A percentile compares a stretch with the other conserved stretches of the same genome.
Conservation (phyloP, 2,888 invertebrate genomes). For the Suillia variegata region DNA sequence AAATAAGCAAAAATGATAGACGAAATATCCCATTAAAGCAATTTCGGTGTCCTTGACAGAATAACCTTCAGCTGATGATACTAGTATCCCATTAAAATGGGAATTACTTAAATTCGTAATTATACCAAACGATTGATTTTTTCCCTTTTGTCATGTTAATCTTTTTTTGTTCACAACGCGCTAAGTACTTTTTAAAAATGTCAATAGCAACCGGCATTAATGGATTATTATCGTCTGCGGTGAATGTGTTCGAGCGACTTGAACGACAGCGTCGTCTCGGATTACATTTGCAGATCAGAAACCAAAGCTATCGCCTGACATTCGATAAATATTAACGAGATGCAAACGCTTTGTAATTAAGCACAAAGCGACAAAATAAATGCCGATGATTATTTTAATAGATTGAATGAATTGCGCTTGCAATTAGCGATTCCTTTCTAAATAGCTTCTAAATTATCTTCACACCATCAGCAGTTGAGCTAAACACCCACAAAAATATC, state of each 20-base stretch:
- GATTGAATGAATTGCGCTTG: too few species aligned
- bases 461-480: too few species aligned
- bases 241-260: background rate
- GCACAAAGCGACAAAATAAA: background rate
- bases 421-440: too few species aligned
- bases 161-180: conserved; percentile 29
- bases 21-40: too few species aligned
- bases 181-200: conserved; percentile 2
- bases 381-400: too few species aligned
- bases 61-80: too few species aligned
- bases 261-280: background rate
- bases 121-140: too few species aligned
- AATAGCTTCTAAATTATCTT: too few species aligned
- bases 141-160: conserved; percentile 7
- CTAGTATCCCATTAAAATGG: background rate
- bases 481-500: too few species aligned
- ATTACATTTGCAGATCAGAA: background rate
- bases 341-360: background rate
- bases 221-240: background rate
- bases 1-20: too few species aligned
- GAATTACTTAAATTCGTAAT: background rate
- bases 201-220: background rate
- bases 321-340: background rate
- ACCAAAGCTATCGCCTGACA: background rate
- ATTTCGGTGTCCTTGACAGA: too few species aligned